Percentiles rank a stretch among this genome's conserved stretches.
Conservation (phyloP, 2,888 invertebrate species). For the Penaeus monodon region DNA sequence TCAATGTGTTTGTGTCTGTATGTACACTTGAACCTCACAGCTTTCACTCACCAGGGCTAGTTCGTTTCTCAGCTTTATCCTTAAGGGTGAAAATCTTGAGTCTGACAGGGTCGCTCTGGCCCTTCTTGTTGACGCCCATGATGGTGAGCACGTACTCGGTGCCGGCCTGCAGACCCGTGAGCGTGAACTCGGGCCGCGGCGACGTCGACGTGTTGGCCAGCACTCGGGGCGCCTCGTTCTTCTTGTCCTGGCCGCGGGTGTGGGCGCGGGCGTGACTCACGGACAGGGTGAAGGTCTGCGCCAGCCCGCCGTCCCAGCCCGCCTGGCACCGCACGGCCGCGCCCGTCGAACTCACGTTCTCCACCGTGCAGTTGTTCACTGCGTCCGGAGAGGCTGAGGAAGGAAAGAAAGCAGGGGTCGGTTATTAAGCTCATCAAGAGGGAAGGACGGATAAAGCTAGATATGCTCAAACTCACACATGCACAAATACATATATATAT, state of each 20-base stretch:
- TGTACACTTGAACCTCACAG: not conserved
- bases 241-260: constrained; percentile 32
- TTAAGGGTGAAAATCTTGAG: constrained; percentile 87
- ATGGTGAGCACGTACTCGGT: constrained; percentile 71
- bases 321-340: constrained; percentile 58
- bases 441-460: no score
- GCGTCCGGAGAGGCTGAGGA: constrained; percentile 45
- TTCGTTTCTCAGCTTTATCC: constrained; percentile 82
- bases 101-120: constrained; percentile 84
- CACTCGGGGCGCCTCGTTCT: constrained; percentile 35
- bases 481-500: no score
- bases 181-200: constrained; percentile 55
- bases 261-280: constrained; percentile 51
- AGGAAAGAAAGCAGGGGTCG: no score
- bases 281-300: constrained; percentile 61
- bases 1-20: no score
- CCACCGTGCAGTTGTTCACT: constrained; percentile 60
- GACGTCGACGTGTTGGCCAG: constrained; percentile 63
- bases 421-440: not conserved
- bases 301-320: constrained; percentile 64
- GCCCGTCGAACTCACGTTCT: constrained; percentile 51
- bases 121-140: constrained; percentile 89
- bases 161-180: constrained; percentile 71
- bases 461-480: no score
- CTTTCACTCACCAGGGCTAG: constrained; percentile 47